A percentile compares a stretch with the other conserved stretches of the same genome.
These are phyloP conservation scores for Cetonia aurata DNA, from an alignment of 2,888 invertebrate species.

Conservation along the genomic window DNA sequence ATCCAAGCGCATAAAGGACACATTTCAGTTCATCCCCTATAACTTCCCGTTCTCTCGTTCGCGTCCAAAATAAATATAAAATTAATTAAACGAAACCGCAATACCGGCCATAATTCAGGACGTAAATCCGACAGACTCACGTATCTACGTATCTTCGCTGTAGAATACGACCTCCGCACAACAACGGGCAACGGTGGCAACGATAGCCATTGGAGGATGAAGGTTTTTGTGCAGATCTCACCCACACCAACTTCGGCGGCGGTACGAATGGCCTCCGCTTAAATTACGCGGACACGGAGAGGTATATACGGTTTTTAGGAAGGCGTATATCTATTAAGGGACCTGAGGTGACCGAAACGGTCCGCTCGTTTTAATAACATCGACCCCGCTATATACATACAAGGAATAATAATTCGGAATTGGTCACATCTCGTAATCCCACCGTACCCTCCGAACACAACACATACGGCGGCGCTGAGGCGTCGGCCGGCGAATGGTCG, in stretches of 20 bases:
- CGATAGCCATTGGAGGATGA: constrained; percentile 26
- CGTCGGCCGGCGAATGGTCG: constrained; percentile 22
- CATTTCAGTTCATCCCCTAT: constrained; percentile 38
- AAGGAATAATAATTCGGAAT: constrained; percentile 65
- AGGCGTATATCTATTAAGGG: constrained; percentile 53
- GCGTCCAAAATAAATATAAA: constrained; percentile 46
- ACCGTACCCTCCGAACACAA: constrained; percentile 48
- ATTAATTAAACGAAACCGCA: constrained; percentile 47
- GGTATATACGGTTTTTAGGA: constrained; percentile 48
- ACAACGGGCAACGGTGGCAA: constrained; percentile 2
- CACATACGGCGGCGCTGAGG: not conserved
- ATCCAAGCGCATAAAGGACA: too few relatives aligned
- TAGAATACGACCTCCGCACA: constrained; percentile 27
- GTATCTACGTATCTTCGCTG: constrained; percentile 49
- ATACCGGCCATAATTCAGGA: constrained; percentile 51
- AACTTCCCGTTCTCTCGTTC: constrained; percentile 32
- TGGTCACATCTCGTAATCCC: constrained; percentile 60
- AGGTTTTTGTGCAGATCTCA: constrained; percentile 38
- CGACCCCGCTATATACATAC: constrained; percentile 50
- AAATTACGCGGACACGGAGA: constrained; percentile 51
- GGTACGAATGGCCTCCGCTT: constrained; percentile 52
- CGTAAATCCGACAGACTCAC: constrained; percentile 52
- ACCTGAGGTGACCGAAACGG: constrained; percentile 55
- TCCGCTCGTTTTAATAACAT: constrained; percentile 60
- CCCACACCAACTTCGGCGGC: constrained; percentile 20